Base-by-base conservation (phyloP, 2,797 vertebrate genomes). In the Sternotherus odoratus region DNA sequence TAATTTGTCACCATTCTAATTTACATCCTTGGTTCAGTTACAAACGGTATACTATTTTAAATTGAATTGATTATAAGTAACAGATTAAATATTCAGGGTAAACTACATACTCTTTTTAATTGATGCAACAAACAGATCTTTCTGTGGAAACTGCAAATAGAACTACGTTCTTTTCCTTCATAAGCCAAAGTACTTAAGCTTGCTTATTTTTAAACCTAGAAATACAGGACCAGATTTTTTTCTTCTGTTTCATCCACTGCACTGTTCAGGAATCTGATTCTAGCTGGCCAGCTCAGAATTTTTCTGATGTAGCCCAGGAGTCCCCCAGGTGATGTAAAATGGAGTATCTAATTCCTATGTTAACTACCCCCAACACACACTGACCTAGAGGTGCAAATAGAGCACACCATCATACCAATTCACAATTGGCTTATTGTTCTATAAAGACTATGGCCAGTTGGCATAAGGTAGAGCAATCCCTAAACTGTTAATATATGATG, bases 401-500 rank as follows among this genome's bases (percentile, higher is more conserved):
- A 46, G 77, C 84, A 24, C 53, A 48, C 23, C 48, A 54, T 92
- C 56, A 78, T 85, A 10, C 43, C 39, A 82, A 7, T 86, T 92
- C 79, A 88, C 74, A 83, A 11, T 66, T 72, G 69, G 12, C 24
- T 72, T 72, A 43, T 86, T 50, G 36, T 86, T 91, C 82, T 91
- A 51, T 49, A 89, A 46, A 51, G 11, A 51, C 92, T 83, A n/a
- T 12, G 26, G 81, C 78, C 85, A 2, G 46, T 87, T 91, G 89
- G 92, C 88, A 63, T 54, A 91, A 79, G 66, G 66, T 21, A 36
- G 74, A 85, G 36, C 74, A 50, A n/a, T 16, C 36, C 39, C 36
- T 72, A 43, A 72, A 10, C n/a, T 26, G 75, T 93, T 91, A 86
- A 84, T 87, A 92, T 81, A 90, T 82, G 46, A 81, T 89, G 79